Conservation (phyloP, 2,888 invertebrate genomes). For the Lochmaea capreae region DNA sequence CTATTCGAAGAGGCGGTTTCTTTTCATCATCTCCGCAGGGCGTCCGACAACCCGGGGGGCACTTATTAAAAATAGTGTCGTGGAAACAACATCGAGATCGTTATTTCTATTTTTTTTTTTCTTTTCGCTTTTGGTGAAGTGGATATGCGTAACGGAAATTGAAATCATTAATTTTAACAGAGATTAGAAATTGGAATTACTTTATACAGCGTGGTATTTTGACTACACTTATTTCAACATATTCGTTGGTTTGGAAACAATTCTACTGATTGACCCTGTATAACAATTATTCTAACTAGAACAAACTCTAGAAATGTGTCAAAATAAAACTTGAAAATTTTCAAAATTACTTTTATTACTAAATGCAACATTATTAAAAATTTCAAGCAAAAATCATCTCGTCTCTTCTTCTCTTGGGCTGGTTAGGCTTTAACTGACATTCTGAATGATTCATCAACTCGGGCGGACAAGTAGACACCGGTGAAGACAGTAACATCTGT, state of each 20-base stretch:
- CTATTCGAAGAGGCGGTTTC: constrained; percentile 52
- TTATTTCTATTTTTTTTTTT: neutral
- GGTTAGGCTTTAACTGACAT: constrained; percentile 96
- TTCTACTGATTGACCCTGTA: too few relatives aligned
- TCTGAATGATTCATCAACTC: constrained; percentile 98
- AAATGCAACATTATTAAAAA: neutral
- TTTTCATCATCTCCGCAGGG: constrained; percentile 47
- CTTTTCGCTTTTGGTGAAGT: neutral
- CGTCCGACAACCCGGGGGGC: constrained; percentile 11
- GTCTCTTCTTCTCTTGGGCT: constrained; percentile 92
- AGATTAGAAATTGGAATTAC: constrained; percentile 10
- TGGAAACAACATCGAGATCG: constrained; percentile 10
- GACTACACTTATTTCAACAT: too few relatives aligned
- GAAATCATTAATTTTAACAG: constrained; percentile 7
- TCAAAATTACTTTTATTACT: too few relatives aligned
- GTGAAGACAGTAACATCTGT: constrained; percentile 87
- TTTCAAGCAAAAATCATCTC: constrained; percentile 93
- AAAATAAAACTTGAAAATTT: neutral
- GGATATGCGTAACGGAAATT: constrained; percentile 18
- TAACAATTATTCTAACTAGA: too few relatives aligned
- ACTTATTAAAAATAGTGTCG: constrained; percentile 18
- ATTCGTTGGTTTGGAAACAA: too few relatives aligned
- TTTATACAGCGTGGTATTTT: neutral
- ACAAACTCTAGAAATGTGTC: too few relatives aligned
- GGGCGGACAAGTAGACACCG: constrained; percentile 94